Conservation (phyloP, 2,113 vertebrate species). For the Chaetura pelagica region DNA sequence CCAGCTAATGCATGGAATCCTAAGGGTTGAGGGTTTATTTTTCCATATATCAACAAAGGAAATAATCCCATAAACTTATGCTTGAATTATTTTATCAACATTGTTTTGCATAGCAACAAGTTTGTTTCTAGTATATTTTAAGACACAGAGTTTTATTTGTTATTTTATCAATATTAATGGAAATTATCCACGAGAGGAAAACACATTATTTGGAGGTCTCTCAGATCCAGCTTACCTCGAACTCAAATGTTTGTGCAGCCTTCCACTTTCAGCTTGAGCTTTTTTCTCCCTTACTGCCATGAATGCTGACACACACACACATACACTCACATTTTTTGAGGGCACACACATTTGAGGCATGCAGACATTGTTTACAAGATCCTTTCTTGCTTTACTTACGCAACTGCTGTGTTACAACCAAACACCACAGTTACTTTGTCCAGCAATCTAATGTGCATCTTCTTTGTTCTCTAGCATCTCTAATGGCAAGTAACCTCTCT, state of each 20-base stretch:
- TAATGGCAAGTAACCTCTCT: background rate
- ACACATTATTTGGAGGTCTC: background rate
- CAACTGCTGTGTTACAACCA: background rate
- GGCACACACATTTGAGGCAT: background rate
- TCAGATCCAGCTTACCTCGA: background rate
- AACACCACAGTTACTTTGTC: background rate
- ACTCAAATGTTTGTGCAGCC: background rate
- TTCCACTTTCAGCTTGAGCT: background rate
- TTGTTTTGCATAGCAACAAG: slow-evolving; percentile 29
- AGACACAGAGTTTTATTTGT: background rate
- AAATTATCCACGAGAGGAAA: slow-evolving; percentile 2
- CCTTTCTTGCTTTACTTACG: background rate
- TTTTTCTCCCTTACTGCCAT: background rate
- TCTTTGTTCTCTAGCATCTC: background rate
- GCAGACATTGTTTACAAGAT: background rate
- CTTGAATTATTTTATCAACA: background rate
- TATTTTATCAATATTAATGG: slow-evolving; percentile 15
- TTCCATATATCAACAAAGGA: slow-evolving; percentile 18
- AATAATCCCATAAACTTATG: background rate
- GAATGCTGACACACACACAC: fast-evolving
- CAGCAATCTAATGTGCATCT: background rate
- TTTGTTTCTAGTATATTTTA: slow-evolving; percentile 7
- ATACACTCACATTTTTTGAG: background rate
- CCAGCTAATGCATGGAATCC: background rate
- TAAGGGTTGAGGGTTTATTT: background rate